These are phyloP conservation scores for Taurulus bubalis DNA, from an alignment of 2,113 vertebrate species.

Conservation along the genomic window DNA sequence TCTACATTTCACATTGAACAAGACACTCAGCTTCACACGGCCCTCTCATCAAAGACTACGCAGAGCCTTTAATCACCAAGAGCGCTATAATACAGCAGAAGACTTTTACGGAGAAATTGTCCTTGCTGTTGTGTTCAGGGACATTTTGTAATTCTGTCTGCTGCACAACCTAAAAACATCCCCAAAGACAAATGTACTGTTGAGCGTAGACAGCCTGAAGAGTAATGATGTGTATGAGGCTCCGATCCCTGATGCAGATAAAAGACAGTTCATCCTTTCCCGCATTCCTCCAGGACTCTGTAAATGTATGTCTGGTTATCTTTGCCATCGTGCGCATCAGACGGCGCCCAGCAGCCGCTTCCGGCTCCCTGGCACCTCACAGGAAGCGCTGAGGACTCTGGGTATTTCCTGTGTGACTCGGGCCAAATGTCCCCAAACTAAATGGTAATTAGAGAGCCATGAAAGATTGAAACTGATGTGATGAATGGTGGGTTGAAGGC, in stretches of 20 bases:
- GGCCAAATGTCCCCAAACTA: conserved; percentile 29
- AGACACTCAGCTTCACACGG: too few species aligned
- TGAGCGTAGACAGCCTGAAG: conserved; percentile 20
- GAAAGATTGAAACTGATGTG: not conserved
- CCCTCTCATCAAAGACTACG: too few species aligned
- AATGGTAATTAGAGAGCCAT: not conserved
- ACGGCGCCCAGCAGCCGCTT: conserved; percentile 55
- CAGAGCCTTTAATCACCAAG: too few species aligned
- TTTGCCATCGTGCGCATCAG: conserved; percentile 61
- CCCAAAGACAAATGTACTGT: conserved; percentile 5
- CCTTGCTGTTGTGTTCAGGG: too few species aligned
- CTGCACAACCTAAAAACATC: not conserved
- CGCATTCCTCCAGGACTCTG: conserved; percentile 32
- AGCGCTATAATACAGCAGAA: too few species aligned
- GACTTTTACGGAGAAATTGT: too few species aligned
- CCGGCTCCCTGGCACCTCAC: conserved; percentile 61
- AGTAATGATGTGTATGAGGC: conserved; percentile 58
- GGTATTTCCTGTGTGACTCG: conserved; percentile 65
- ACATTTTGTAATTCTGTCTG: not conserved
- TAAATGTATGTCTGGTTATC: conserved; percentile 38
- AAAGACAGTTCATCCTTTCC: conserved; percentile 14
- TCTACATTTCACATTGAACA: too few species aligned
- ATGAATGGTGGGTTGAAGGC: not conserved
- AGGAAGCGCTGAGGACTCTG: conserved; percentile 63
- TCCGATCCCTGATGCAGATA: conserved; percentile 23